Evolutionary conservation across 2,888 invertebrate genomes (phyloP), one percentile per base, ranked within the genome.

Genomic region (Phorcus lineatus): DNA sequence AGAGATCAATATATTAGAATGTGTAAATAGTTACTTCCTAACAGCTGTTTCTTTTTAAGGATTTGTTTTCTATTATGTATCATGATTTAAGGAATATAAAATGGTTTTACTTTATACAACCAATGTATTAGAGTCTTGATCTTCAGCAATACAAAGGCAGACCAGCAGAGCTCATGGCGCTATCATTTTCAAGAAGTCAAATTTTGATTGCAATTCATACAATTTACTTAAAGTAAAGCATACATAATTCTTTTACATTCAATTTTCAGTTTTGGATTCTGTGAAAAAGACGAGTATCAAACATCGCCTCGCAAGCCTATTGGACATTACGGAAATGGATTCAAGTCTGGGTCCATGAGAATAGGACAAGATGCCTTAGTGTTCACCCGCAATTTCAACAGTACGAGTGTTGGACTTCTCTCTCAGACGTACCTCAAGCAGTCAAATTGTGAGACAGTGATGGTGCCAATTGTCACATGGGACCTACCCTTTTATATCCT

Each of bases 281-380:
- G 91, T 84, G 92, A 92, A 54, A 91, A 91, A 79, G 78, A 78
- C 7, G 54, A 47, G 2, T 83, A 81, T 81, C 89, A 89, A 55
- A 88, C 87, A 77, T 83, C 83, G 28, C 78, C 88, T 7, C 88
- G 90, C 70, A 86, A 87, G 54, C 92, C 92, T 9, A 91, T 92
- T 74, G 92, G 92, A 66, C 87, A 89, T 47, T 92, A 92, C 87
- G 92, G 92, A 6, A 92, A 92, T 80, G 92, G 92, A 1, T 92
- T 92, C 84, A 92, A 92, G 82, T 91, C 91, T 7, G 92, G 92
- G 6, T 91, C 91, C n/a, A 92, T 92, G 92, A 87, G 92, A 17
- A 88, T 92, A 17, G 92, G 91, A 2, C 86, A 88, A 54, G 92
- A 92, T 85, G 92, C 90, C 0, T 76, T 92, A n/a, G 92, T 92